Evolutionary conservation across 2,113 vertebrate species (phyloP).

Genomic region (Pluvianellus socialis): DNA sequence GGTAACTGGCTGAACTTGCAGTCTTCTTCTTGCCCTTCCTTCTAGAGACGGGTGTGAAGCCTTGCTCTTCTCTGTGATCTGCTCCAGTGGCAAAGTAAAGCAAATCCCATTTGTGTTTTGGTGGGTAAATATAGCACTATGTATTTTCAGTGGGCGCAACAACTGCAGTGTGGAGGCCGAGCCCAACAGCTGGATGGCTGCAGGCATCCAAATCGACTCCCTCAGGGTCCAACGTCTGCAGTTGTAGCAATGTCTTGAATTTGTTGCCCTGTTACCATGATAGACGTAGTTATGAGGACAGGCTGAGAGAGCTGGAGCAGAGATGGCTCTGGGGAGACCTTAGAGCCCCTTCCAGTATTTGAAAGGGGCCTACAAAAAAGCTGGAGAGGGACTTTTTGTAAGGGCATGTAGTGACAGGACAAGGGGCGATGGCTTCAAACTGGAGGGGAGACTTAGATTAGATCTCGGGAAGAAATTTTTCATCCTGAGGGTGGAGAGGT

Average conservation of each 20-base stretch:
- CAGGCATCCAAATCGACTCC: not conserved
- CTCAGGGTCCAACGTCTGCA: not conserved
- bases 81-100: not conserved
- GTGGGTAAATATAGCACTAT: not conserved
- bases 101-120: not conserved
- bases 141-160: not conserved
- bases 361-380: no score
- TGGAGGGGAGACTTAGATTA: no score
- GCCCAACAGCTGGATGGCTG: not conserved
- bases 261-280: not conserved
- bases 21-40: not conserved
- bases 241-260: not conserved
- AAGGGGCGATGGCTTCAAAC: no score
- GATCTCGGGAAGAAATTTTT: no score
- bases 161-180: not conserved
- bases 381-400: no score
- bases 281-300: no score
- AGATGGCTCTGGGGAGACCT: no score
- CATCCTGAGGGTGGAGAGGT: no score
- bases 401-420: no score
- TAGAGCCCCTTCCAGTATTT: no score
- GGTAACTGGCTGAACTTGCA: slow-evolving; percentile 67
- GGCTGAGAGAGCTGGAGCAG: no score
- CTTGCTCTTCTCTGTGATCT: not conserved
- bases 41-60: not conserved